phyloP scores from a whole-genome alignment of 2,113 vertebrate genomes.

The Sphaerodactylus townsendi region DNA sequence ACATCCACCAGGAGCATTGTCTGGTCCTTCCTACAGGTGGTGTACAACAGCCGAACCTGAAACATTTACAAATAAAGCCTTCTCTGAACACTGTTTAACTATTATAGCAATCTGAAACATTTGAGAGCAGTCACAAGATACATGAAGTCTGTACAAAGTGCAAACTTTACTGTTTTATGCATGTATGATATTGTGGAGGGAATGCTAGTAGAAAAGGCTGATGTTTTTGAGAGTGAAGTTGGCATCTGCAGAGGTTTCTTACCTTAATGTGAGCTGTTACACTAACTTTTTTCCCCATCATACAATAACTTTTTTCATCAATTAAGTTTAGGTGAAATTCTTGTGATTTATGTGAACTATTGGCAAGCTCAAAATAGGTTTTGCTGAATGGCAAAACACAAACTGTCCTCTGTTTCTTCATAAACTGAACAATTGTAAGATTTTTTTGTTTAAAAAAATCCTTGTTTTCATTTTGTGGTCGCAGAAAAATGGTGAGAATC shows the following conservation, averaged over 20 bases:
- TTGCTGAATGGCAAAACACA: no score
- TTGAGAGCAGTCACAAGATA: not conserved
- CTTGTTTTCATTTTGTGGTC: not conserved
- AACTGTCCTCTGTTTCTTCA: no score
- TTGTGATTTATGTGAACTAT: not conserved
- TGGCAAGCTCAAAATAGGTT: no score
- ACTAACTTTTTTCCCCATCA: not conserved
- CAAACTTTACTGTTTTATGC: not conserved
- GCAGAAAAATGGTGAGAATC: not conserved
- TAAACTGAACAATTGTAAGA: no score
- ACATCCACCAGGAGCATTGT: no score
- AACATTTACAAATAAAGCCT: not conserved
- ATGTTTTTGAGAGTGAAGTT: no score
- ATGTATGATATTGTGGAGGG: no score
- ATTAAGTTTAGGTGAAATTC: not conserved
- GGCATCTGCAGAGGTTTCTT: not conserved
- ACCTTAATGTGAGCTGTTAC: not conserved
- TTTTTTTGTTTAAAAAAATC: no score
- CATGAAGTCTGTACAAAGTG: not conserved
- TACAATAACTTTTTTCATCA: not conserved
- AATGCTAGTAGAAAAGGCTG: no score
- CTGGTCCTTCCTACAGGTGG: not conserved
- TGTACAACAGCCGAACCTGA: not conserved
- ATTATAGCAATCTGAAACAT: no score
- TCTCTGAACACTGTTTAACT: not conserved